phyloP scores from a whole-genome alignment of 23 tunicate genomes.

The Oikopleura vanhoeffeni region DNA sequence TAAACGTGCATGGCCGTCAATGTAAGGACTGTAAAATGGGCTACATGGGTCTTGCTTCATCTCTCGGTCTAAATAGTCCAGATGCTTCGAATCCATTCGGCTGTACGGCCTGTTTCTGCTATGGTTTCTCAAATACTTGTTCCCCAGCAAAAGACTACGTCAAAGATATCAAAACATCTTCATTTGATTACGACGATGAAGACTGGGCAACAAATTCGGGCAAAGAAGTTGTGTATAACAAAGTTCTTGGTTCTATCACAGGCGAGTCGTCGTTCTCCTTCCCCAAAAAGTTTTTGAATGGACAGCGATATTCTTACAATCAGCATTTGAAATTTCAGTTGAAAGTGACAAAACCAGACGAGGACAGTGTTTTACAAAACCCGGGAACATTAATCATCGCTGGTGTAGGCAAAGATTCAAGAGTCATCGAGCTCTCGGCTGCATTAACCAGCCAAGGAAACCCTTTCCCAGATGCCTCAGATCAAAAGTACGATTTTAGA shows the following conservation, averaged over 20 bases:
- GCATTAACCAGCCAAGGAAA: not conserved
- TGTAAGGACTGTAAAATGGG: constrained; percentile 8
- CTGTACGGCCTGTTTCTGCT: constrained; percentile 90
- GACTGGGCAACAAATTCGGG: not conserved
- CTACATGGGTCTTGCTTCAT: constrained; percentile 20
- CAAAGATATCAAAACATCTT: not conserved
- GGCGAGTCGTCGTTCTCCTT: not conserved
- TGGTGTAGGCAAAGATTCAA: not conserved
- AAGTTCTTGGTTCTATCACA: not conserved
- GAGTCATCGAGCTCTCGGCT: not conserved
- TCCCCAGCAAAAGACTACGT: constrained; percentile 5
- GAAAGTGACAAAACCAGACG: constrained; percentile 4
- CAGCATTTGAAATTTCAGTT: constrained; percentile 55
- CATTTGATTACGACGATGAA: not conserved
- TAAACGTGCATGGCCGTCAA: constrained; percentile 58
- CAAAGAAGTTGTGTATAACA: not conserved
- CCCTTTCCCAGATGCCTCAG: not conserved
- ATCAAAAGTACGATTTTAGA: not conserved
- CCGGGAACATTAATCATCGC: not conserved
- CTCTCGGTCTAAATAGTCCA: constrained; percentile 51
- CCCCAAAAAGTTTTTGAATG: constrained; percentile 38
- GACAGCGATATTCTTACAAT: constrained; percentile 58
- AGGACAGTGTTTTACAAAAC: not conserved
- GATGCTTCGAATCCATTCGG: constrained; percentile 67
- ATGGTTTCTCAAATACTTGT: constrained; percentile 31